These are phyloP conservation scores for Chromoteleia sp. DNA, from an alignment of 2,888 invertebrate species.

Conservation along the genomic window DNA sequence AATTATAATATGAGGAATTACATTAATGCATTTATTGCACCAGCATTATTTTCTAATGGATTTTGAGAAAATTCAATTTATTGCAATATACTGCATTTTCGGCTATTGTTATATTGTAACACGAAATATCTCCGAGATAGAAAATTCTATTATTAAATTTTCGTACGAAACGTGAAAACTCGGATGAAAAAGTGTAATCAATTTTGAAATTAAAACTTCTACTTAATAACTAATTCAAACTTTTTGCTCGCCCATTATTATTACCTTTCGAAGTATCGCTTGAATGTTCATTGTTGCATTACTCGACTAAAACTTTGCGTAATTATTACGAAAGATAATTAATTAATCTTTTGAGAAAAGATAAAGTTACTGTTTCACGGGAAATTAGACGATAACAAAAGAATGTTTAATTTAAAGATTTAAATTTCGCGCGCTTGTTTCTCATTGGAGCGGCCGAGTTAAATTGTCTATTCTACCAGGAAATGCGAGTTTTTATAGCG, in stretches of 20 bases:
- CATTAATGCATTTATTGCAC: conserved; percentile 15
- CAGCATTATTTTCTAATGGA: conserved; percentile 7
- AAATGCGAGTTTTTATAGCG: no score
- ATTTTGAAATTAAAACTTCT: neutral
- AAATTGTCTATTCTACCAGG: no score
- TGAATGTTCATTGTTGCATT: conserved; percentile 16
- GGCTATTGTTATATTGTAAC: conserved; percentile 1
- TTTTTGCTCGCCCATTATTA: conserved; percentile 2
- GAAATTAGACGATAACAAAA: no score
- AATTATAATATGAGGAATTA: conserved; percentile 4
- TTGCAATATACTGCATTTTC: neutral
- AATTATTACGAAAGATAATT: neutral
- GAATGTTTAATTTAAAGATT: conserved; percentile 2
- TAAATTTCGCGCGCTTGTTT: conserved; percentile 12
- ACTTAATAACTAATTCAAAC: conserved; percentile 17
- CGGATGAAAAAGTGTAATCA: neutral
- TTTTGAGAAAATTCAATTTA: conserved; percentile 6
- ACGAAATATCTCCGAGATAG: neutral
- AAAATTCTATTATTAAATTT: neutral
- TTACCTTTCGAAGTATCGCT: conserved; percentile 12
- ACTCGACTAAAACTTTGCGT: conserved; percentile 1
- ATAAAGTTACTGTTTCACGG: neutral
- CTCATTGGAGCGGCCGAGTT: neutral
- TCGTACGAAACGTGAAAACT: neutral
- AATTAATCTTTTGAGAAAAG: neutral